Base-by-base conservation (phyloP, 2,888 invertebrate genomes). In the Netelia inedita region DNA sequence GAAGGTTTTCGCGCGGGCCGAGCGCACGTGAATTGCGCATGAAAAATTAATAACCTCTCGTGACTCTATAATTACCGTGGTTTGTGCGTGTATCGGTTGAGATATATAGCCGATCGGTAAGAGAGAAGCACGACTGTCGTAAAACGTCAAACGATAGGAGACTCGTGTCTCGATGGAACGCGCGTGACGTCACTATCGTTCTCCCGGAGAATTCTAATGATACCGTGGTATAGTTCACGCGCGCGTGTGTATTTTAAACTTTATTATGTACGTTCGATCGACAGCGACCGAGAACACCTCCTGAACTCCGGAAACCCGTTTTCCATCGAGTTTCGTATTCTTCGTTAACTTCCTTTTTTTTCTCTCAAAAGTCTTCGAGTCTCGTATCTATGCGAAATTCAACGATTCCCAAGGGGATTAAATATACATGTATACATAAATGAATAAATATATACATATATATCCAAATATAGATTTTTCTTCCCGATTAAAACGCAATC, bases 61-160 rank as follows among this genome's bases (percentile, higher is more conserved):
- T 65, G 65, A 75, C 59, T 71, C 69, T 69, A 71, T 83, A 79
- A 79, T 83, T 79, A 65, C 66, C 46, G 41, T 9, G 28, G 55
- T 55, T 16, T 57, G 57, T 57, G 19, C 57, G 19, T 19, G 19
- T 57, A 57, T 57, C 2, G 3, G 9, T 5, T 9, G 16, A 57
- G 57, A 57, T 19, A 57, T 57, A 57, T 16, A 53, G n/a, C 9
- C 19, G 9, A 19, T 57, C 10, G 21, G 66, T 55, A 14, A 57
- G 23, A 75, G 19, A 75, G 35, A 63, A 50, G 53, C 57, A 21
- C 16, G 43, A 69, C 11, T 19, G 73, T 73, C 83, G 74, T 79
- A 74, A 75, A 83, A 79, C 46, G 74, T 79, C 69, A 63, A 57
- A 57, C 59, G 46, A 79, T 66, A 14, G 59, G 46, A 35, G 35